These are phyloP conservation scores for Druon quercuslanigerum DNA, from an alignment of 1,140 invertebrate species.

Conservation along the genomic window DNA sequence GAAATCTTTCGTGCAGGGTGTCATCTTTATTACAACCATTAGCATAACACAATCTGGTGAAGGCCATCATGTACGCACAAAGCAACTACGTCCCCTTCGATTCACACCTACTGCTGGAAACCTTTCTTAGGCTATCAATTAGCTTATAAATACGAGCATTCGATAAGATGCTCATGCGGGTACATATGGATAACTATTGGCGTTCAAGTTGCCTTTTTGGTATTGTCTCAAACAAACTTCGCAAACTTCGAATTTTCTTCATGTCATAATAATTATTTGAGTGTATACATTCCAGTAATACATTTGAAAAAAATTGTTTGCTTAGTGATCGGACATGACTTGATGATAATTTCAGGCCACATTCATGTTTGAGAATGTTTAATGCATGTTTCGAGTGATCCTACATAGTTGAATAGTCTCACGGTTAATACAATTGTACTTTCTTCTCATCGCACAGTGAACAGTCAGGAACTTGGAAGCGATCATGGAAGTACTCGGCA, in stretches of 20 bases:
- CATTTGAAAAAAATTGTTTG: too few species aligned
- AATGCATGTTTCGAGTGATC: too few species aligned
- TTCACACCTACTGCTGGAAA: neutral
- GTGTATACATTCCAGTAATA: too few species aligned
- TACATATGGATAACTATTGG: slow-evolving; percentile 2
- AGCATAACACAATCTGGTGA: slow-evolving; percentile 14
- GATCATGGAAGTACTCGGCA: slow-evolving; percentile 14
- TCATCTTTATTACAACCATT: slow-evolving; percentile 13
- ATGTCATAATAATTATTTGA: too few species aligned
- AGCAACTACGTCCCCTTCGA: neutral
- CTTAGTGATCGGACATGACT: too few species aligned
- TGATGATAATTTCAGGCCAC: too few species aligned
- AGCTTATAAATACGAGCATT: slow-evolving; percentile 28
- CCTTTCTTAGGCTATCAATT: slow-evolving; percentile 11
- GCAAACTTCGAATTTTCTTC: too few species aligned
- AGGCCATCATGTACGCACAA: slow-evolving; percentile 20
- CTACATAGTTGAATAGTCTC: too few species aligned
- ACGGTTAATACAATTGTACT: too few species aligned
- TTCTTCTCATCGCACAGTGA: neutral
- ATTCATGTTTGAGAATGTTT: too few species aligned
- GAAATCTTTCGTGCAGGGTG: neutral
- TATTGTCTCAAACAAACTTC: neutral
- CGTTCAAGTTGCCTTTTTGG: neutral
- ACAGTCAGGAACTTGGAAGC: neutral
- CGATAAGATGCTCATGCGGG: slow-evolving; percentile 27